A percentile compares a stretch with the other conserved stretches of the same genome.
phyloP scores from a whole-genome alignment of 2,888 invertebrate genomes.

The Ramazzottius varieornatus region DNA sequence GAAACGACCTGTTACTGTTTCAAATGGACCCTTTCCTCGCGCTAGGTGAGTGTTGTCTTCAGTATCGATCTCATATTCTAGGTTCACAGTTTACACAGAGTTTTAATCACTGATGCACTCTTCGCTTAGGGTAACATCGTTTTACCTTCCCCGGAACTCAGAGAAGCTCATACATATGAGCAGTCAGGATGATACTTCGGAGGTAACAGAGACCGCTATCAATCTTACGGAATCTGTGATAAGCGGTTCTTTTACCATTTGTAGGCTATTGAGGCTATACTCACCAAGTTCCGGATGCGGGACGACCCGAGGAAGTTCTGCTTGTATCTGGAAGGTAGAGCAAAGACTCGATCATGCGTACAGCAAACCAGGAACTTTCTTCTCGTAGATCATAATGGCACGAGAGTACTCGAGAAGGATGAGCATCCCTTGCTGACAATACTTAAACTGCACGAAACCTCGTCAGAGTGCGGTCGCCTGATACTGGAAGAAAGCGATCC shows the following conservation, averaged over 20 bases:
- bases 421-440: neutral
- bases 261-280: neutral
- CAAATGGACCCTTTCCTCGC: neutral
- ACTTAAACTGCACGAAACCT: neutral
- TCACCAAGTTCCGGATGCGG: neutral
- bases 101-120: neutral
- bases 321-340: neutral
- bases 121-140: neutral
- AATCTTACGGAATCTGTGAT: no score
- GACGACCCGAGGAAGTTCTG: neutral
- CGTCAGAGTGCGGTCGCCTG: neutral
- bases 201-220: no score
- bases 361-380: neutral
- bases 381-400: neutral
- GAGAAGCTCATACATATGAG: neutral
- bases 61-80: no score
- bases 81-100: no score
- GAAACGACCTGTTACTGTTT: neutral
- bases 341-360: no score
- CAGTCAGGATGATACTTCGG: neutral
- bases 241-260: no score
- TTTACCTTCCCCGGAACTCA: neutral
- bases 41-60: neutral
- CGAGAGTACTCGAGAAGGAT: neutral
- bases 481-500: neutral